phyloP scores from a whole-genome alignment of 2,888 invertebrate species.

The Julus scanicus region DNA sequence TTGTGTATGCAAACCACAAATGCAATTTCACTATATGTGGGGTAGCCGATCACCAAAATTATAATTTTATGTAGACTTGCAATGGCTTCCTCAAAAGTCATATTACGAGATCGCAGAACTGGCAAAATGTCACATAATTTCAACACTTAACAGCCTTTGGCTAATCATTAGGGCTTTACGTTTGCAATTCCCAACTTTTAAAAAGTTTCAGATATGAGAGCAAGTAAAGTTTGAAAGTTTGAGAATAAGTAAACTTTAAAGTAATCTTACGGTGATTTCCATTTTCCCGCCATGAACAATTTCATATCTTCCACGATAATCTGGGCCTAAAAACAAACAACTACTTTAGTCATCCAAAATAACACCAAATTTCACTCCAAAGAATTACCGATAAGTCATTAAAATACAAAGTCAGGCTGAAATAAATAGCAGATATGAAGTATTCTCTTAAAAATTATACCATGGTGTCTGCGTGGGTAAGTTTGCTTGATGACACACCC shows the following conservation, averaged over 20 bases:
- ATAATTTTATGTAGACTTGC: neutral
- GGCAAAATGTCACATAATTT: no score
- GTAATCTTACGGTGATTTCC: slow-evolving; percentile 64
- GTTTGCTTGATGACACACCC: neutral
- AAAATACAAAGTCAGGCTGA: neutral
- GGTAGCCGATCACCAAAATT: neutral
- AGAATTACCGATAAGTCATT: neutral
- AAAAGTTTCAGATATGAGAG: no score
- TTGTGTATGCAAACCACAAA: neutral
- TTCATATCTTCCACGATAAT: slow-evolving; percentile 87
- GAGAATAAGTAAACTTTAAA: neutral
- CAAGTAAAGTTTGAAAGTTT: no score
- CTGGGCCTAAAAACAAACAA: slow-evolving; percentile 70
- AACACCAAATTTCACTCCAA: neutral
- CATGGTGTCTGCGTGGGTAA: neutral
- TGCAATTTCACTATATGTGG: neutral
- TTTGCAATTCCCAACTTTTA: no score
- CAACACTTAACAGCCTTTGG: no score
- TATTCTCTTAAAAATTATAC: neutral
- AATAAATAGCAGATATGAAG: neutral
- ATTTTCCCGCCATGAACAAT: slow-evolving; percentile 75
- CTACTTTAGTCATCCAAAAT: neutral
- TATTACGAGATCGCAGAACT: no score
- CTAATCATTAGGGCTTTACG: no score
- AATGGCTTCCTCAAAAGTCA: neutral